Base-by-base conservation (phyloP, 2,888 invertebrate genomes). In the Cotesia congregata region DNA sequence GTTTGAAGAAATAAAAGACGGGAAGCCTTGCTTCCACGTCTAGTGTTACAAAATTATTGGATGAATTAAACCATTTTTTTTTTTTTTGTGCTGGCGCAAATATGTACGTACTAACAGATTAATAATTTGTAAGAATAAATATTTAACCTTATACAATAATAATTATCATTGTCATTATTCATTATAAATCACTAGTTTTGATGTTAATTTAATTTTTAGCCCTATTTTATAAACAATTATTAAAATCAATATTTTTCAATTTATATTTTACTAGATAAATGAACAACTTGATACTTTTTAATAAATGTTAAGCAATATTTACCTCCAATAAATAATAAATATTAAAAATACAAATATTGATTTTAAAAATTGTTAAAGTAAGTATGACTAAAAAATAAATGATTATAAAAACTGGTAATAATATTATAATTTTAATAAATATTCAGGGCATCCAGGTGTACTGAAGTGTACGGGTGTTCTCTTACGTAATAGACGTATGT, bases 21-120 rank as follows among this genome's bases (percentile, higher is more conserved):
- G 3, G 50, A 50, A 50, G 50, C 12, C 64, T 64, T 59, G 72
- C 17, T 50, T 39, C 68, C 72, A 65, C 41, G 68, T 74, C 70
- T 71, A 74, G 70, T 30, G 30, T 30, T 65, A 40, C 40, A 67
- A 72, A 17, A 40, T n/a, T 30, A 30, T 30, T 17, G 17, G 38
- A 70, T 72, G 71, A 72, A 68, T 69, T 40, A 15, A 40, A 40
- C 3, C 30, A 3, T 78, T 74, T 50, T 73, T 74, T 82, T 83
- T 84, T 79, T 80, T 81, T 84, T 86, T 85, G 85, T 86, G 86
- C 86, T 85, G 86, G 86, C 86, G 84, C 86, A 85, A 86, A 86
- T 30, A 30, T 85, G 83, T 85, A 86, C 82, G 85, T 85, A 81
- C 85, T 85, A 85, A 85, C 84, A 82, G 82, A 64, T 78, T 83